Conservation (phyloP, 2,888 invertebrate genomes). For the Acronicta psi region DNA sequence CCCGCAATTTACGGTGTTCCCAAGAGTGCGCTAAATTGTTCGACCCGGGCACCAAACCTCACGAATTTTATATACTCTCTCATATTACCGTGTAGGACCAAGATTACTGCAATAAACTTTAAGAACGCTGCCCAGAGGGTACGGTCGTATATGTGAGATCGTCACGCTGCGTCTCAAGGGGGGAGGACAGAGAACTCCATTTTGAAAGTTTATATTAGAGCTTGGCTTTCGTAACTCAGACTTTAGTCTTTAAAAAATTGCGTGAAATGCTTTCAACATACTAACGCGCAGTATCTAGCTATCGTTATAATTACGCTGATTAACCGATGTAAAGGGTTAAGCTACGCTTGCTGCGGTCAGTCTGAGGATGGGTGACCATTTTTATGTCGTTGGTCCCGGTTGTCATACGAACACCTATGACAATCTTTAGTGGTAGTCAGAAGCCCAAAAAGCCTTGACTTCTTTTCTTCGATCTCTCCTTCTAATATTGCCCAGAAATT, state of each 20-base stretch:
- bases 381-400: no score
- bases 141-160: slow-evolving; percentile 50
- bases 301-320: no score
- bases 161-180: slow-evolving; percentile 42
- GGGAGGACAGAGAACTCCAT: slow-evolving; percentile 29
- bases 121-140: slow-evolving; percentile 38
- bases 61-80: slow-evolving; percentile 50
- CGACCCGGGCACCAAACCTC: slow-evolving; percentile 39
- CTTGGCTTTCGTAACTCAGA: slow-evolving; percentile 20
- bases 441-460: no score
- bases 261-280: not conserved
- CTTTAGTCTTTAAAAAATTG: not conserved
- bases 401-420: no score
- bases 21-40: slow-evolving; percentile 48
- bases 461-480: no score
- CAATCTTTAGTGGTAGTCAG: no score
- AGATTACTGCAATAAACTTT: slow-evolving; percentile 56
- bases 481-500: no score
- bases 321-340: no score
- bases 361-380: no score
- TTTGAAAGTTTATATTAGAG: slow-evolving; percentile 32
- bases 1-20: slow-evolving; percentile 29
- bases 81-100: slow-evolving; percentile 41
- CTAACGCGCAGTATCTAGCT: no score
- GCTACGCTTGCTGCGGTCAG: no score